Conservation (phyloP, 1,140 invertebrate genomes). For the Helicoverpa armigera region DNA sequence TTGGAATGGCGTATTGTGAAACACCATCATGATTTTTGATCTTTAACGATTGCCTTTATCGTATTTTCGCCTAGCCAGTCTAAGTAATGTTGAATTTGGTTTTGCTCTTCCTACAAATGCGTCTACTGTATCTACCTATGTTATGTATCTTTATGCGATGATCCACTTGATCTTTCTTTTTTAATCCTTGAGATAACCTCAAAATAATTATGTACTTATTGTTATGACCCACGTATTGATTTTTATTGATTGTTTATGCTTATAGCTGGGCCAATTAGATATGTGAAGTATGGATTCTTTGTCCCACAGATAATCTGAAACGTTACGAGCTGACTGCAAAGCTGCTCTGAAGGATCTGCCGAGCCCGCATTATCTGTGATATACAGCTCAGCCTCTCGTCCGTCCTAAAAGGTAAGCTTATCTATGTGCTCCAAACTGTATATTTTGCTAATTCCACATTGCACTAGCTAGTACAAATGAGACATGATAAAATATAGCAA, state of each 20-base stretch:
- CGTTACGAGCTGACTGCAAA: conserved; percentile 83
- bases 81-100: background rate
- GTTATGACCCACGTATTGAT: conserved; percentile 36
- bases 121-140: conserved; percentile 20
- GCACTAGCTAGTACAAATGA: no score
- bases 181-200: conserved; percentile 81
- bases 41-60: conserved; percentile 27
- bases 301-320: conserved; percentile 78
- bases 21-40: conserved; percentile 46
- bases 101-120: conserved; percentile 10
- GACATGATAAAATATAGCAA: no score
- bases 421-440: background rate
- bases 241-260: conserved; percentile 46
- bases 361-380: conserved; percentile 90
- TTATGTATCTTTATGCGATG: conserved; percentile 17
- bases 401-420: conserved; percentile 83
- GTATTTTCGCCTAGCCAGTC: conserved; percentile 20
- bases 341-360: conserved; percentile 82
- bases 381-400: conserved; percentile 90
- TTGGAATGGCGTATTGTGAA: conserved; percentile 50
- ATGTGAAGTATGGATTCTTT: conserved; percentile 55
- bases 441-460: background rate
- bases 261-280: conserved; percentile 22
- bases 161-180: conserved; percentile 32
- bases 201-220: conserved; percentile 59